These are phyloP conservation scores for Polyploca ridens DNA, from an alignment of 2,888 invertebrate genomes.

Conservation along the genomic window DNA sequence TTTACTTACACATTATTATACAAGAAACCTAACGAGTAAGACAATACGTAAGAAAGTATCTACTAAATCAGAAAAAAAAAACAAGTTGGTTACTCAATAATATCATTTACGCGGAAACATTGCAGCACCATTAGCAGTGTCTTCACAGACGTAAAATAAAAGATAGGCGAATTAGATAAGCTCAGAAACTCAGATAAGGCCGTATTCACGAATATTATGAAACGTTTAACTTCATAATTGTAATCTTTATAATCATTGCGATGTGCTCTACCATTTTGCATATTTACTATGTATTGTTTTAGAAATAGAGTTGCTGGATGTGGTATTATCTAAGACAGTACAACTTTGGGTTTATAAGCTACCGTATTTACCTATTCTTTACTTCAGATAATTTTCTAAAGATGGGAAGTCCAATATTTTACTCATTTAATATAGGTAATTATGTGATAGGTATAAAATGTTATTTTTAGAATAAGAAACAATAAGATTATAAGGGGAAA, in stretches of 20 bases:
- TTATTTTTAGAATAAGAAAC: no score
- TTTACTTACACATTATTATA: no score
- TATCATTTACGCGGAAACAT: conserved; percentile 9
- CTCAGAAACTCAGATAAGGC: conserved; percentile 37
- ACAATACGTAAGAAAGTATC: background rate
- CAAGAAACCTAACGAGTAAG: background rate
- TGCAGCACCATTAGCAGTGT: conserved; percentile 1
- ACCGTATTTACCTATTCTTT: no score
- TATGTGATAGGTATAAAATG: no score
- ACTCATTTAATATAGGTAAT: no score
- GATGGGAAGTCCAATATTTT: no score
- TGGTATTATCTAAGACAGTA: conserved; percentile 14
- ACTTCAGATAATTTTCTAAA: no score
- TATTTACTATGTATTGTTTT: conserved; percentile 35
- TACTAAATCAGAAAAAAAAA: background rate
- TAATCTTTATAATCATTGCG: conserved; percentile 52
- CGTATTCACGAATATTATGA: conserved; percentile 44
- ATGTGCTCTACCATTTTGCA: conserved; percentile 51
- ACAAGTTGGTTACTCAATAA: background rate
- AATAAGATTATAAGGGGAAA: no score
- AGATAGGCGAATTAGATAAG: conserved; percentile 28
- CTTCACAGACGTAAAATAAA: background rate
- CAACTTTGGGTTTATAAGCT: no score
- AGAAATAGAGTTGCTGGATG: conserved; percentile 38
- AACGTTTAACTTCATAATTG: conserved; percentile 56